Evolutionary conservation across 1,140 invertebrate species (phyloP), one percentile per base, ranked within the genome.

Genomic region (Trissolcus basalis): DNA sequence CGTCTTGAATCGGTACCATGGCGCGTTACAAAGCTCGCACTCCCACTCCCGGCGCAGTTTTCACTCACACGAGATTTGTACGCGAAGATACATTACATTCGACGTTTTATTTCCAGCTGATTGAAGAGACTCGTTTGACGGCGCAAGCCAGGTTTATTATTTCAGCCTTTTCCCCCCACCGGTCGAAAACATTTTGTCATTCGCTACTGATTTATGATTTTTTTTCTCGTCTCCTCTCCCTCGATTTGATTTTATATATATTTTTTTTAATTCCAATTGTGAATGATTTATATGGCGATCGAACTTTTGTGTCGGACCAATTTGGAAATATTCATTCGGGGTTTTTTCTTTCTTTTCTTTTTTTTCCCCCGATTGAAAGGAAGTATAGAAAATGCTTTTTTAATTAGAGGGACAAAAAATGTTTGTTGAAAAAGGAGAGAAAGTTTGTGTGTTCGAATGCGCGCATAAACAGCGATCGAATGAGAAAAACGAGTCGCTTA

Each of bases 1-100:
- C 60, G 70, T 80, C 75, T 71, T 61, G 69, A 69, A 49, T 79
- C 78, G 64, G 64, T 71, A 81, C 80, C 83, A 71, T 77, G 65
- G 41, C 54, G 72, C 71, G 81, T 82, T 82, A 75, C 77, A 80
- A 78, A 82, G 78, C 76, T 53, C 47, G 9, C 36, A 2, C 9
- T 5, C 72, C 68, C 81, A 80, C 81, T 81, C 59, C 69, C 33
- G 33, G 9, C 44, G 60, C 48, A 78, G 3, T 65, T 82, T 81
- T 80, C 48, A 77, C 61, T 72, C 78, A 61, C 78, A 67, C 63
- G 77, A 69, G 77, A 73, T 65, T 67, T 73, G 60, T 55, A 60
- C 14, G 67, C 32, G 12, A 68, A 63, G 51, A 63, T 68, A 45
- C 58, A 74, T 64, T 56, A 27, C 50, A 43, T 58, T 41, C 56